Conservation (phyloP, 2,113 vertebrate species). For the Salvelinus fontinalis region DNA sequence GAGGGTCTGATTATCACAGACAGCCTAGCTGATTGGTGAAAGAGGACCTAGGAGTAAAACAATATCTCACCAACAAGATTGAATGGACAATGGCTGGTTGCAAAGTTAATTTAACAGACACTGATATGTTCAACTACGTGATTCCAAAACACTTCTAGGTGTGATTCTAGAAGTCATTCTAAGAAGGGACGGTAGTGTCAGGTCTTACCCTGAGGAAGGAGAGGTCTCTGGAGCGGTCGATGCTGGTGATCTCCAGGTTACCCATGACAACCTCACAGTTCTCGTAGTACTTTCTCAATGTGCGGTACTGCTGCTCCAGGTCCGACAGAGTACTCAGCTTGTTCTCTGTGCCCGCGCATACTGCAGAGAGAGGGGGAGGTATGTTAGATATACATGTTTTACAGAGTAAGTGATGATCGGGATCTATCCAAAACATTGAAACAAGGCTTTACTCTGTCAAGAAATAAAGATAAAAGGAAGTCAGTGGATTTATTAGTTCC, state of each 20-base stretch:
- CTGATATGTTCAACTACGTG: constrained; percentile 25
- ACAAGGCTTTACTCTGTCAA: not conserved
- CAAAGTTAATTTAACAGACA: constrained; percentile 23
- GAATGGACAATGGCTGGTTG: constrained; percentile 11
- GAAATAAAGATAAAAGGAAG: not conserved
- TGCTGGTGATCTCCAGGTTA: constrained; percentile 98
- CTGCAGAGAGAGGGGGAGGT: constrained; percentile 63
- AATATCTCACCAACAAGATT: constrained; percentile 33
- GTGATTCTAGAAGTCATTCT: no score
- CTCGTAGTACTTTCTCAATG: constrained; percentile 95
- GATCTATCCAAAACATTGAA: not conserved
- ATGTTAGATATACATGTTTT: not conserved
- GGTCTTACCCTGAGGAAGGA: constrained; percentile 89
- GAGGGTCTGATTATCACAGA: constrained; percentile 27
- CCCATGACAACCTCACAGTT: constrained; percentile 99
- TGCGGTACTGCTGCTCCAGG: constrained; percentile 95
- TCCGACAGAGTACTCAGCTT: constrained; percentile 97
- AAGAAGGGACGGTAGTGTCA: no score
- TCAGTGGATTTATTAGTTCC: not conserved
- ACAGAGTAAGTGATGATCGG: not conserved
- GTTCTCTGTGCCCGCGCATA: constrained; percentile 95
- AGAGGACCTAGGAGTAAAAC: constrained; percentile 14
- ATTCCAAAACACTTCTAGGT: constrained; percentile 13
- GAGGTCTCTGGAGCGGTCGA: constrained; percentile 92
- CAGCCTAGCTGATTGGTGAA: constrained; percentile 27